These are phyloP conservation scores for Brachycybe producta DNA, from an alignment of 2,888 invertebrate genomes.

Conservation along the genomic window DNA sequence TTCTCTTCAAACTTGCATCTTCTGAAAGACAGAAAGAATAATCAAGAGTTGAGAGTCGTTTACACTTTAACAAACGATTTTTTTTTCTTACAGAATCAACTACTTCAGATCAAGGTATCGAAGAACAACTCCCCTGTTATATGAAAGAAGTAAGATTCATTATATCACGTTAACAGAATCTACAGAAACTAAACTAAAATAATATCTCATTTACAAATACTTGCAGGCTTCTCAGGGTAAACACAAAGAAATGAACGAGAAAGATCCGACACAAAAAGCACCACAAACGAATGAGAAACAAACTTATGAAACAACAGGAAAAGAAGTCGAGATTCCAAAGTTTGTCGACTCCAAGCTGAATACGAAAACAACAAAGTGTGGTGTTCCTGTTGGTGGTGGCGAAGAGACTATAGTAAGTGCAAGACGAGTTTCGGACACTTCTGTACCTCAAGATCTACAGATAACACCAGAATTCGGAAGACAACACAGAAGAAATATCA, in stretches of 20 bases:
- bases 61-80: background rate
- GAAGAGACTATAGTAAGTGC: background rate
- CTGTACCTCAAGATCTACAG: conserved; percentile 1
- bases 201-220: background rate
- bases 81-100: conserved; percentile 1
- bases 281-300: too few species aligned
- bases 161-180: too few species aligned
- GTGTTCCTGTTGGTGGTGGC: too few species aligned
- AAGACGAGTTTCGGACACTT: conserved; percentile 14
- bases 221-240: too few species aligned
- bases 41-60: too few species aligned
- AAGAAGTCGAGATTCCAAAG: conserved; percentile 12
- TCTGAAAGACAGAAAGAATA: too few species aligned
- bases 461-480: background rate
- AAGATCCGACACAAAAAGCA: background rate
- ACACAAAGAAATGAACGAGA: too few species aligned
- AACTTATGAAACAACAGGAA: conserved; percentile 16
- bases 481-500: background rate
- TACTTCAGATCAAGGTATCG: conserved; percentile 5
- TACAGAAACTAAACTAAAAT: background rate
- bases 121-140: background rate
- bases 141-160: conserved; percentile 8
- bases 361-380: background rate
- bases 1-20: too few species aligned
- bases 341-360: conserved; percentile 14